Conservation (phyloP, 1,140 invertebrate species). For the Orchestia grillus region DNA sequence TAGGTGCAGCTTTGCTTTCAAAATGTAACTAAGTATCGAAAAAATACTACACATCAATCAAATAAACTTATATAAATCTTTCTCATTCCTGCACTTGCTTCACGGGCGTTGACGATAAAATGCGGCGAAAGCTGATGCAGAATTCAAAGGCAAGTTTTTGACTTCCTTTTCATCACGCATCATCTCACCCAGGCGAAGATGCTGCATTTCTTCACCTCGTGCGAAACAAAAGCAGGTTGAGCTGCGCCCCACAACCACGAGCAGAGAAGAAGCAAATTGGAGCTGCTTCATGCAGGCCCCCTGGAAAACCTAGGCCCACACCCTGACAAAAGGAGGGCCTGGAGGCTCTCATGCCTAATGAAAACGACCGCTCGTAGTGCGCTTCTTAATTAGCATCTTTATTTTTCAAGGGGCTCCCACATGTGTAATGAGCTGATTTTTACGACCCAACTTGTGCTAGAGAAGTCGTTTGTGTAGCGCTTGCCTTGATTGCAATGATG, state of each 20-base stretch:
- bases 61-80: not conserved
- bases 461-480: slow-evolving; percentile 41
- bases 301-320: slow-evolving; percentile 34
- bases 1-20: too few relatives aligned
- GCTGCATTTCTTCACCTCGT: not conserved
- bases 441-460: slow-evolving; percentile 37
- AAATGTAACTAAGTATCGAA: not conserved
- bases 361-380: slow-evolving; percentile 40
- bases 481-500: slow-evolving; percentile 40
- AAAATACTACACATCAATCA: not conserved
- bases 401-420: slow-evolving; percentile 51
- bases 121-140: not conserved
- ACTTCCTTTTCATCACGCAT: not conserved
- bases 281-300: not conserved
- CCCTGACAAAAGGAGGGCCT: slow-evolving; percentile 46
- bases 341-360: slow-evolving; percentile 46
- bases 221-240: not conserved
- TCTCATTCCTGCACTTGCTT: not conserved
- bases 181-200: not conserved
- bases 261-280: not conserved
- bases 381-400: slow-evolving; percentile 52
- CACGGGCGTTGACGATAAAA: not conserved
- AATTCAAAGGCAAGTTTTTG: not conserved
- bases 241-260: not conserved
- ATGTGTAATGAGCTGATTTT: slow-evolving; percentile 54